A percentile compares a stretch with the other conserved stretches of the same genome.
Conservation (phyloP, 2,888 invertebrate species). For the Pristionchus arcanus region DNA sequence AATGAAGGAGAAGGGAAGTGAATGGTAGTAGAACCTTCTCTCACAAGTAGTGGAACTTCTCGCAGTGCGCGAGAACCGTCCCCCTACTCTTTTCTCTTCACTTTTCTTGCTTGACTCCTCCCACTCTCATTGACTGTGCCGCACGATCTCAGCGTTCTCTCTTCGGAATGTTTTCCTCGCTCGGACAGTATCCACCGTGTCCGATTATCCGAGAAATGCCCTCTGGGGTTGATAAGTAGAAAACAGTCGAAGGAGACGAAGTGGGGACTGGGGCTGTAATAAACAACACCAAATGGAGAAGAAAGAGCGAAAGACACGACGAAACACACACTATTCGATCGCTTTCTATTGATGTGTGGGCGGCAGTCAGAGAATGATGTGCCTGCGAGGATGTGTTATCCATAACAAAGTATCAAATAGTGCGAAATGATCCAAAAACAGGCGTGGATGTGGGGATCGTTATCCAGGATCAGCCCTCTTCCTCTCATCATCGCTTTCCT, state of each 20-base stretch:
- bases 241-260: background rate
- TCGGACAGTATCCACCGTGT: background rate
- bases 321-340: background rate
- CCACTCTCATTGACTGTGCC: background rate
- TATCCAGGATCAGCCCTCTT: background rate
- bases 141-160: background rate
- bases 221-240: background rate
- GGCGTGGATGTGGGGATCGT: background rate
- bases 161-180: background rate
- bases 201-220: background rate
- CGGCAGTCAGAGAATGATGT: constrained; percentile 17
- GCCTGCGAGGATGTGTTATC: constrained; percentile 2
- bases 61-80: constrained; percentile 17
- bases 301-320: background rate
- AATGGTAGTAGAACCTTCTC: background rate
- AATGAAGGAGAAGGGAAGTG: background rate
- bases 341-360: background rate
- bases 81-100: background rate
- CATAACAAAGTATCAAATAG: background rate
- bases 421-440: background rate
- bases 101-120: constrained; percentile 5
- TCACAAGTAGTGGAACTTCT: background rate
- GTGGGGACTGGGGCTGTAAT: background rate
- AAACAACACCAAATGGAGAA: constrained; percentile 19
- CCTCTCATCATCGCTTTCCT: background rate